Conservation (phyloP, 2,797 vertebrate genomes). For the Argya squamiceps region DNA sequence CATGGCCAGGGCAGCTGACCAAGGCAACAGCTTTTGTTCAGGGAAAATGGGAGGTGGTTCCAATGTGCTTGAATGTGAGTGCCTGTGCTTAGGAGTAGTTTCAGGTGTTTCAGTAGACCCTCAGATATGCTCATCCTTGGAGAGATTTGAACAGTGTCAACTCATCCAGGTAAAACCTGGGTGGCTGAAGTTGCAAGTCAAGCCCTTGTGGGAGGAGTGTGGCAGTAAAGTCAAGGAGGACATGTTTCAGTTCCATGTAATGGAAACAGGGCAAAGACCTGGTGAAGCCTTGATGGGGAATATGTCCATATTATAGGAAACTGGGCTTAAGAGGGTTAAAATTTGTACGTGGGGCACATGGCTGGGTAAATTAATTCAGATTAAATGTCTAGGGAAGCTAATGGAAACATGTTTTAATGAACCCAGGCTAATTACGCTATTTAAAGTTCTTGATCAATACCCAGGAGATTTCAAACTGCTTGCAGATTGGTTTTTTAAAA, state of each 20-base stretch:
- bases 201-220: neutral
- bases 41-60: neutral
- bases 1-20: fast-evolving
- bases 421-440: conserved; percentile 36
- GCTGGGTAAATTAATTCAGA: conserved; percentile 22
- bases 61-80: fast-evolving
- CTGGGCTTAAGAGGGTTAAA: neutral
- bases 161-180: neutral
- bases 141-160: neutral
- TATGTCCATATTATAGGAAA: neutral
- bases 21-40: neutral
- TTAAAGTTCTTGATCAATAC: conserved; percentile 52
- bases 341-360: neutral
- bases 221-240: neutral
- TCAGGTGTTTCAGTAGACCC: neutral
- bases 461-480: neutral
- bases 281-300: neutral
- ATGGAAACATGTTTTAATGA: conserved; percentile 47
- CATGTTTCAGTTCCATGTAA: neutral
- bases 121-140: fast-evolving
- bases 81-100: neutral
- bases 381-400: conserved; percentile 1
- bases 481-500: neutral
- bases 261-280: neutral
- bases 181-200: neutral